Conservation (phyloP, 2,797 vertebrate species). For the Macropus fuliginosus region DNA sequence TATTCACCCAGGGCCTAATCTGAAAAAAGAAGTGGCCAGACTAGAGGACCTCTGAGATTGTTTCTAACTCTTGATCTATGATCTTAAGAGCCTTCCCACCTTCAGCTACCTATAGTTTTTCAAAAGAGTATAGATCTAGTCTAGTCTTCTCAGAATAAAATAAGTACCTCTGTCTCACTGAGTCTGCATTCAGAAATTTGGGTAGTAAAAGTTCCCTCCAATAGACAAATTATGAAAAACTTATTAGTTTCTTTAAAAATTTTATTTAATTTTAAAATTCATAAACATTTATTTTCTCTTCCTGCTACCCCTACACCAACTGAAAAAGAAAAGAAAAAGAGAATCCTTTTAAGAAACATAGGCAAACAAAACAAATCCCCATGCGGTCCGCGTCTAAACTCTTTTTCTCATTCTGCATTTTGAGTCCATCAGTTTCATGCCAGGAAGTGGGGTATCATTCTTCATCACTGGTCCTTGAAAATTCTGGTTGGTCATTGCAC, state of each 20-base stretch:
- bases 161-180: slow-evolving; percentile 49
- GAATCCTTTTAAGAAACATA: background rate
- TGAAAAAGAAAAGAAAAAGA: background rate
- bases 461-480: background rate
- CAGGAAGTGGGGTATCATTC: background rate
- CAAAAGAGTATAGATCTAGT: background rate
- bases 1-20: background rate
- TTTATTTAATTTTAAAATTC: background rate
- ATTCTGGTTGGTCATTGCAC: background rate
- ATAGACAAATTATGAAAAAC: slow-evolving; percentile 46
- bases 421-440: background rate
- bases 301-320: background rate
- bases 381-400: background rate
- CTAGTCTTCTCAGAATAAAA: slow-evolving; percentile 66
- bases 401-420: background rate
- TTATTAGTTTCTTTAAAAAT: slow-evolving; percentile 19
- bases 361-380: background rate
- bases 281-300: background rate
- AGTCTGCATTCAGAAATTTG: slow-evolving; percentile 58
- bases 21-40: background rate
- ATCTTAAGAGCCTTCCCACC: background rate
- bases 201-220: slow-evolving; percentile 65
- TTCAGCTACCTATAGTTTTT: background rate
- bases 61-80: background rate
- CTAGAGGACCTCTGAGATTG: background rate